Evolutionary conservation across 2,797 vertebrate genomes (phyloP), one percentile per base, ranked within the genome.

Genomic region (Denticeps clupeoides): DNA sequence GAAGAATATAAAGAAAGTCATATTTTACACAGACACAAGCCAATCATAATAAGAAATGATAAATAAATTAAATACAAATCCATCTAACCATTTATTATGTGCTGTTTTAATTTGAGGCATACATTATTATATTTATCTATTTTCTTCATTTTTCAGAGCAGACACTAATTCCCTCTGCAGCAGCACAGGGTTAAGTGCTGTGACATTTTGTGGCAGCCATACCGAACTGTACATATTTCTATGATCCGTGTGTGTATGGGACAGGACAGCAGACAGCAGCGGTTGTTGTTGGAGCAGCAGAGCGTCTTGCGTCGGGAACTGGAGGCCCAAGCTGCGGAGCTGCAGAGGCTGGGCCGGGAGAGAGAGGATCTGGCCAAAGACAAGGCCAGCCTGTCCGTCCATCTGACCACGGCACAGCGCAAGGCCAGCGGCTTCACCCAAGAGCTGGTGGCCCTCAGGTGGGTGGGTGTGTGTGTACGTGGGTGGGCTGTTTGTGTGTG

Each of bases 401-500:
- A 71, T 58, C 76, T 85, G 41, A 75, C 74, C 40, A 69, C 79
- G 5, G 66, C 82, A 56, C 82, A 81, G 37, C 72, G 77, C 60
- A 85, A 81, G 57, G 54, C 65, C 60, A 79, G 52, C 42, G 75
- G 74, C 53, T 61, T 78, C 21, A 63, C 66, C 32, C 73, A 86
- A 61, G 84, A 89, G 53, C 68, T 73, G 22, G 58, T 79, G 16
- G 49, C 51, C 11, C 71, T 91, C 60, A 85, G 85, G 83, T 88
- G 62, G 53, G 49, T 47, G 26, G 56, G 29, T 45, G 40, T 59
- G 47, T 65, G 31, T 55, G 46, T 52, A 28, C 12, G 29, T 32
- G 29, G 32, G 29, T 32, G 29, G 29, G 29, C 29, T 32, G 29
- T 29, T 13, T 31, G n/a, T 31, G 11, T 6, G 29, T 12, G 29